Evolutionary conservation across 2,888 invertebrate species (phyloP).

Genomic region (Leptothorax acervorum): DNA sequence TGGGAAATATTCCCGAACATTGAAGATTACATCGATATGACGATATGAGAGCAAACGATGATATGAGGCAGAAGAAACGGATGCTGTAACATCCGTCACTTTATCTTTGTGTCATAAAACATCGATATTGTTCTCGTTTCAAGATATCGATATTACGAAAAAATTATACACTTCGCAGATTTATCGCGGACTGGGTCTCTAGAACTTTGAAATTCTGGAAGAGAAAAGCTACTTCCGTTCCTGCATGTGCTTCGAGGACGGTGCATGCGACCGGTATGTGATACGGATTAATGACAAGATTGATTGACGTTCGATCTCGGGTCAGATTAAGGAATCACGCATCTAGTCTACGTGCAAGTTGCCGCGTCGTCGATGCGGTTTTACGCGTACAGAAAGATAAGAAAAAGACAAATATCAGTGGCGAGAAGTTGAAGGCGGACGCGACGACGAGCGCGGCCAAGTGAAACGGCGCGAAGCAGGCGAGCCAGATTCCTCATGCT

Average conservation of each 20-base stretch:
- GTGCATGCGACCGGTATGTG: slow-evolving; percentile 66
- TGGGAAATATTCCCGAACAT: neutral
- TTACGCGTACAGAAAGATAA: neutral
- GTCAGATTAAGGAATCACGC: slow-evolving; percentile 53
- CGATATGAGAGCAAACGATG: neutral
- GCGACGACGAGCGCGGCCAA: slow-evolving; percentile 33
- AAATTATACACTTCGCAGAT: neutral
- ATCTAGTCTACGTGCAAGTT: slow-evolving; percentile 75
- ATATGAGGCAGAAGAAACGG: neutral
- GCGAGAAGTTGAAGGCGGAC: neutral
- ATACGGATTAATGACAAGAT: slow-evolving; percentile 53
- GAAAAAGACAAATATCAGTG: neutral
- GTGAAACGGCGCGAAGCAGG: slow-evolving; percentile 51
- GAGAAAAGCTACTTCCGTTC: neutral
- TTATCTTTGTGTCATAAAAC: neutral
- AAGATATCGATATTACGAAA: neutral
- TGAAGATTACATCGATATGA: neutral
- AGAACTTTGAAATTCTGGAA: neutral
- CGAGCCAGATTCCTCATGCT: slow-evolving; percentile 16
- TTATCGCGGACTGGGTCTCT: neutral
- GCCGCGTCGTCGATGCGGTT: slow-evolving; percentile 33
- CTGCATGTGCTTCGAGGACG: slow-evolving; percentile 58
- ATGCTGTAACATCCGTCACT: neutral
- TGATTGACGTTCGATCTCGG: slow-evolving; percentile 45
- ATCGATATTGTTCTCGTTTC: neutral